Evolutionary conservation across 2,797 vertebrate genomes (phyloP).

Genomic region (Menidia menidia): DNA sequence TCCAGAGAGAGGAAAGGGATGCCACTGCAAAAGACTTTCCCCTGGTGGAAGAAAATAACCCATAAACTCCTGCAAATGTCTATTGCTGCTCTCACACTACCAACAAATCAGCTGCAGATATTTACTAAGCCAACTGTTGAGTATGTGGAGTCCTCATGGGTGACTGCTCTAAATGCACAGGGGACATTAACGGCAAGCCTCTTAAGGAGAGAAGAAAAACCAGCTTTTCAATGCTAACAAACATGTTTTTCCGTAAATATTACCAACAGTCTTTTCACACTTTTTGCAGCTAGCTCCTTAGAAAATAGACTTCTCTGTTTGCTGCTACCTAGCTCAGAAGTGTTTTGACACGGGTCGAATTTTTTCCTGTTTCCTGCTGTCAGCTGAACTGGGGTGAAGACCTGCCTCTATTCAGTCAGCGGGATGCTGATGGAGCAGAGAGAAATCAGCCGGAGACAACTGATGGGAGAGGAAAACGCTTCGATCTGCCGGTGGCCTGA

Average conservation of each 20-base stretch:
- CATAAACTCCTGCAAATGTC: constrained; percentile 49
- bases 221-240: constrained; percentile 32
- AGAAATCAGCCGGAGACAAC: constrained; percentile 36
- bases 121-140: constrained; percentile 57
- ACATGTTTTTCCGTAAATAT: constrained; percentile 13
- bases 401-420: constrained; percentile 62
- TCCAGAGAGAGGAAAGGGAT: constrained; percentile 65
- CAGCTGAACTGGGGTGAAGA: constrained; percentile 61
- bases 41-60: constrained; percentile 52
- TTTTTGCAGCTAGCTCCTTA: constrained; percentile 27
- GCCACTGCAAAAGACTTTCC: constrained; percentile 69
- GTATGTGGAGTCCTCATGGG: constrained; percentile 35
- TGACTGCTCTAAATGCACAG: constrained; percentile 43
- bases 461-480: constrained; percentile 49
- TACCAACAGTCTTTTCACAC: constrained; percentile 38
- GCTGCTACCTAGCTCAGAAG: constrained; percentile 33
- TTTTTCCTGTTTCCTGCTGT: constrained; percentile 47
- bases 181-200: constrained; percentile 34
- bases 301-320: constrained; percentile 35
- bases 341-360: constrained; percentile 54
- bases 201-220: constrained; percentile 24
- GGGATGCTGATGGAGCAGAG: constrained; percentile 51
- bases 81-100: constrained; percentile 50
- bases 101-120: constrained; percentile 63
- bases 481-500: constrained; percentile 29